Evolutionary conservation across 2,888 invertebrate species (phyloP).

Genomic region (Sipha maydis): DNA sequence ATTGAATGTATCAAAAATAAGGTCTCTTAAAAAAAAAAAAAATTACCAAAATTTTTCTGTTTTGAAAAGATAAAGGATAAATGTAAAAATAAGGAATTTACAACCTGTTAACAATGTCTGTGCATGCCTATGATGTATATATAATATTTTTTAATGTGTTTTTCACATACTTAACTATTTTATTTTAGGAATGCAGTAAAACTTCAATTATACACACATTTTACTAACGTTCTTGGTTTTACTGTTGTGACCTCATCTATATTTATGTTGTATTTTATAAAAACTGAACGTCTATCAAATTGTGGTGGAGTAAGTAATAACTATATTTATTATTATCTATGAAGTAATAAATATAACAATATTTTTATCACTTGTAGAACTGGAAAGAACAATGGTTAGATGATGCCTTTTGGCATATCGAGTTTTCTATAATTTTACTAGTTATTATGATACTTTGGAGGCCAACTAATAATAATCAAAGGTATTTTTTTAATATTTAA

Average conservation of each 20-base stretch:
- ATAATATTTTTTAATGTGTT: too few relatives aligned
- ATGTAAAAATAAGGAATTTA: too few relatives aligned
- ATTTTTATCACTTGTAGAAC: constrained; percentile 70
- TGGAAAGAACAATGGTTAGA: constrained; percentile 95
- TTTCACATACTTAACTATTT: constrained; percentile 14
- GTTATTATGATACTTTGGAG: constrained; percentile 96
- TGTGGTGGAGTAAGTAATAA: constrained; percentile 77
- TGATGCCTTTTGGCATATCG: constrained; percentile 94
- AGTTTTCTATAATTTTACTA: constrained; percentile 86
- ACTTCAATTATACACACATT: constrained; percentile 88
- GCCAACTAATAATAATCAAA: constrained; percentile 94
- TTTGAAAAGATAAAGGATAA: too few relatives aligned
- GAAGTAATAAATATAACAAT: constrained; percentile 5
- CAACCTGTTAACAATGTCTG: too few relatives aligned
- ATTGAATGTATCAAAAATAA: too few relatives aligned
- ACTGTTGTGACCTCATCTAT: constrained; percentile 89
- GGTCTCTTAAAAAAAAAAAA: too few relatives aligned
- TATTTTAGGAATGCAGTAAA: constrained; percentile 84
- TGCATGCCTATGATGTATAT: too few relatives aligned
- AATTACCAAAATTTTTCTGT: too few relatives aligned
- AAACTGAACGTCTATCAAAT: constrained; percentile 78
- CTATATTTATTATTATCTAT: constrained; percentile 11
- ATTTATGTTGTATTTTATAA: constrained; percentile 93
- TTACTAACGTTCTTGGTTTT: constrained; percentile 93
- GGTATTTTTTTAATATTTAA: constrained; percentile 72